Base-by-base conservation (phyloP, 2,113 vertebrate species). In the Solenodon paradoxus region DNA sequence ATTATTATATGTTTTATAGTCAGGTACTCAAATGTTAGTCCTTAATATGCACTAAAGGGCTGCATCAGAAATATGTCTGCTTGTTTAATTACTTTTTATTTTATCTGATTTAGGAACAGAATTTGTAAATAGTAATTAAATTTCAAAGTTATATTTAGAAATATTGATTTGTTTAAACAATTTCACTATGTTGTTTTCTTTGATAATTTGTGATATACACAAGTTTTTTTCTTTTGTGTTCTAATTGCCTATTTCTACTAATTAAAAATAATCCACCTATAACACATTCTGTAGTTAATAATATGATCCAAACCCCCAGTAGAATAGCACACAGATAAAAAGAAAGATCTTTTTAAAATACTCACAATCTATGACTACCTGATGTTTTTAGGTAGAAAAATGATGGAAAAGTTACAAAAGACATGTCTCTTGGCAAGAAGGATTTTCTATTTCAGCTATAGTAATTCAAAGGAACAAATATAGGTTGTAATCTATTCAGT, bases 401-500 rank as follows among this genome's bases (percentile, higher is more conserved):
- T 59, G 84, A 30, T 7, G 57, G 75, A 90, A 90, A 92, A 92
- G 28, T 28, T 91, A 16, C 22, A 95, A 35, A 19, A 83, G 71
- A 94, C 84, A 94, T n/a, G 1, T 35, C 8, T 78, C 6, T 69
- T 78, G 26, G 40, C n/a, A 59, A 71, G 24, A 84, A 40, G 7
- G 2, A 0, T 30, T 80, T 93, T 91, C 79, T 74, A 85, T 40
- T 79, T 82, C 24, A 42, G 1, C 35, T 38, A 64, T 28, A 80
- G 16, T 82, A 85, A 77, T 80, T 93, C 16, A 4, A 71, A 89
- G 40, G 20, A 94, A 75, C 13, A 47, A 66, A 55, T 42, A 75
- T 66, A 69, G 28, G 20, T 57, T 83, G 5, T 64, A 93, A 95
- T 92, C 87, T 84, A 55, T 57, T 95, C 64, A 84, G 55, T 96